Evolutionary conservation across 2,888 invertebrate genomes (phyloP).

Genomic region (Tiliacea aurago): DNA sequence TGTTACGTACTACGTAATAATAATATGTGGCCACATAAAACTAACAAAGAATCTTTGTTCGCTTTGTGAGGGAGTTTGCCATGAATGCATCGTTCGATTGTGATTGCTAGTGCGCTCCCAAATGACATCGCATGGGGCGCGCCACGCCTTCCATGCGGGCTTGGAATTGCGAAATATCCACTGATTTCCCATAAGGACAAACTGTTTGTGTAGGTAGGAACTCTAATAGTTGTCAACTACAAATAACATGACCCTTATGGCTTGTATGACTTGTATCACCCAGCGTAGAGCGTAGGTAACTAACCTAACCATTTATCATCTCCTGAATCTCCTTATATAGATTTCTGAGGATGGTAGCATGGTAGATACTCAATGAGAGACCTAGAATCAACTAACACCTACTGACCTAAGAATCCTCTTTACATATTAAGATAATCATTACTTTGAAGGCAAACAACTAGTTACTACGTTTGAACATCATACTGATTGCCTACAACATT

Average conservation of each 20-base stretch:
- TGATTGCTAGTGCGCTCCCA: constrained; percentile 79
- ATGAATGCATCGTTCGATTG: constrained; percentile 79
- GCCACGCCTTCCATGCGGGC: constrained; percentile 79
- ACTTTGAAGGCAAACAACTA: constrained; percentile 57
- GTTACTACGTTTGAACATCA: constrained; percentile 25
- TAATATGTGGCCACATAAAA: constrained; percentile 61
- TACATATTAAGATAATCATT: constrained; percentile 41
- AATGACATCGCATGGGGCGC: constrained; percentile 75
- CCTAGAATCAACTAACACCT: constrained; percentile 38
- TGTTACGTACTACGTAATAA: constrained; percentile 40
- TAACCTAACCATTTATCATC: background rate
- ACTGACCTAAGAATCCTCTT: constrained; percentile 39
- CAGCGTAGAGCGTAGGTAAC: background rate
- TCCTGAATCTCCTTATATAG: constrained; percentile 49
- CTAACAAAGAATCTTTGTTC: constrained; percentile 82
- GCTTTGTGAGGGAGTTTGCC: constrained; percentile 75
- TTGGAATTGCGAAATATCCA: constrained; percentile 77
- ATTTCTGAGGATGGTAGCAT: constrained; percentile 22
- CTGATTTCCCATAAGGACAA: constrained; percentile 70
- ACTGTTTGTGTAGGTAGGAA: constrained; percentile 3
- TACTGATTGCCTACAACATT: constrained; percentile 1
- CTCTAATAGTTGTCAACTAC: background rate
- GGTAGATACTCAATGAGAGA: constrained; percentile 18
- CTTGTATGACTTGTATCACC: constrained; percentile 1
- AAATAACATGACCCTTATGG: background rate